Base-by-base conservation (phyloP, 2,797 vertebrate genomes). In the Ataeniobius toweri region DNA sequence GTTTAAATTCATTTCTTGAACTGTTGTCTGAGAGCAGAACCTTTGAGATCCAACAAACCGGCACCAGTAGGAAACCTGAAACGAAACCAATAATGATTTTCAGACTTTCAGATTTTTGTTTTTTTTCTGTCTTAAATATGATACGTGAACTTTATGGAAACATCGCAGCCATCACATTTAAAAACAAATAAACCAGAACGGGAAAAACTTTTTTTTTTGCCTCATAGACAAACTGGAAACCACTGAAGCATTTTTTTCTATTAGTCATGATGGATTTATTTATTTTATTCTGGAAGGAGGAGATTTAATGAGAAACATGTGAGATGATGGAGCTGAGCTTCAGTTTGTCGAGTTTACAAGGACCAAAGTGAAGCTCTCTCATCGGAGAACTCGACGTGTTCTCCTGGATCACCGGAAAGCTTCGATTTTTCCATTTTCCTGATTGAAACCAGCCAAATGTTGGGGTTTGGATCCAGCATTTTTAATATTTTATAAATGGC, bases 211-310 rank as follows among this genome's bases (percentile, higher is more conserved):
- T 41, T 20, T 65, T 5, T 65, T 65, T 65, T 65, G 1, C 8
- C 36, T 67, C 36, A 67, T 41, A 67, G 18, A 44, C 4, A n/a
- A 68, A 68, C 65, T 68, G 65, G 65, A 68, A 68, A 46, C 22
- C 22, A 44, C 24, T 9, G 2, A n/a, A n/a, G n/a, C 5, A 46
- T 68, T 46, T 44, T 10, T 44, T 6, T 68, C 18, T 44, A n/a
- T 68, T 67, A 20, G 8, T n/a, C 9, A 51, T 4, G 12, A 51
- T 51, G 5, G 10, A 67, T 68, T 46, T 68, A 68, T 68, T 68
- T 44, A 68, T 68, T 24, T 67, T 41, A 65, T 41, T 41, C 36
- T 22, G 36, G 20, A 67, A 41, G 36, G 18, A 65, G 16, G 36
- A 67, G 36, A 67, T 63, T 63, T 31, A 36, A 36, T 18, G 31